phyloP scores from a whole-genome alignment of 2,888 invertebrate genomes.

The Cybosia mesomella region DNA sequence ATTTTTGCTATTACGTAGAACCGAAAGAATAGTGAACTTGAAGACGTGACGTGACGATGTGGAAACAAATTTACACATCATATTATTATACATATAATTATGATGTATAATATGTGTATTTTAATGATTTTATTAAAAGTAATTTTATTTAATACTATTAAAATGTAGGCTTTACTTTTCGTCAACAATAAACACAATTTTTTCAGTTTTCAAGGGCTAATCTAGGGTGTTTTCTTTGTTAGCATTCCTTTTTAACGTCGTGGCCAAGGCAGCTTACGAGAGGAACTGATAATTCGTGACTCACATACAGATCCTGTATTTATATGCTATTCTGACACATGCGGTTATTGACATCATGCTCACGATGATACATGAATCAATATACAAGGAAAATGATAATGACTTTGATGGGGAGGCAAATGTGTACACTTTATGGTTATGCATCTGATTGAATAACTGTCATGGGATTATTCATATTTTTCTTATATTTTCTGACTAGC shows the following conservation, averaged over 20 bases:
- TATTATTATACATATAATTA: no score
- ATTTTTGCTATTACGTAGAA: no score
- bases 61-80: no score
- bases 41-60: no score
- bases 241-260: conserved; percentile 41
- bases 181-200: no score
- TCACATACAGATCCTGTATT: conserved; percentile 41
- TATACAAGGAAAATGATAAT: neutral
- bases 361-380: neutral
- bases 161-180: no score
- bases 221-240: no score
- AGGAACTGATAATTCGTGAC: conserved; percentile 54
- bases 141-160: no score
- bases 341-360: conserved; percentile 18
- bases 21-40: no score
- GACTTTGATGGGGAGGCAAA: conserved; percentile 1
- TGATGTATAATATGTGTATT: no score
- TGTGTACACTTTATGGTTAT: neutral
- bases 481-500: neutral
- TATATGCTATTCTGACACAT: conserved; percentile 29
- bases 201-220: no score
- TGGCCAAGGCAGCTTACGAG: conserved; percentile 25
- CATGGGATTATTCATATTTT: neutral
- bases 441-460: neutral
- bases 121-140: no score